Evolutionary conservation across 2,113 vertebrate species (phyloP).

Genomic region (Pongo pygmaeus): DNA sequence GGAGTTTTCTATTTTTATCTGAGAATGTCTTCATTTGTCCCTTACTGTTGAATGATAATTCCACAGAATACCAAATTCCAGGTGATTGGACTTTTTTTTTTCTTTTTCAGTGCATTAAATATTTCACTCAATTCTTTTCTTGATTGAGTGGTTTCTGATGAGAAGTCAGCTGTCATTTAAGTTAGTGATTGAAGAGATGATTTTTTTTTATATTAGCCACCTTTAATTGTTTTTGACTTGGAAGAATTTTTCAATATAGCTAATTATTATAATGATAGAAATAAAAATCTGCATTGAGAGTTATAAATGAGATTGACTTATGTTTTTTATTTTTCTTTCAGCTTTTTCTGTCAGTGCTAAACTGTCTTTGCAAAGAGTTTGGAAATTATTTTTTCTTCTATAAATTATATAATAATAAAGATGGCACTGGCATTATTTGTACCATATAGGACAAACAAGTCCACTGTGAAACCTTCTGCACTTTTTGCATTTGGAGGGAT

Average conservation of each 20-base stretch:
- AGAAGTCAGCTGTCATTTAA: not conserved
- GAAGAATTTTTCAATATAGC: not conserved
- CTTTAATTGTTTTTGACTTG: not conserved
- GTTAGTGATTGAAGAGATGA: not conserved
- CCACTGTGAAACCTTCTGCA: not conserved
- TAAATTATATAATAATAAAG: not conserved
- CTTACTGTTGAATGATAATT: not conserved
- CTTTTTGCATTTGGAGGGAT: not conserved
- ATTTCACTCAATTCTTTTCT: not conserved
- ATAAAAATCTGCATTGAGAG: not conserved
- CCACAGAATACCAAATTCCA: not conserved
- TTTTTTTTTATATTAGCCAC: not conserved
- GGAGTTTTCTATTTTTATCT: not conserved
- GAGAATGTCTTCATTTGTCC: not conserved
- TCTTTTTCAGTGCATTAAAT: not conserved
- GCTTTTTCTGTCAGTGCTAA: not conserved
- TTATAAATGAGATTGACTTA: not conserved
- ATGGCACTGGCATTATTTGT: not conserved
- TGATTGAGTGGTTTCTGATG: not conserved
- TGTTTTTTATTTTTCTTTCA: not conserved
- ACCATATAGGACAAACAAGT: not conserved
- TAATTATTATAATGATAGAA: not conserved
- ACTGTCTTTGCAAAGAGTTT: not conserved
- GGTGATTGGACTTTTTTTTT: not conserved
- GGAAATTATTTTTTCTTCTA: not conserved